These are phyloP conservation scores for Tinea pellionella DNA, from an alignment of 2,888 invertebrate genomes.

Conservation along the genomic window DNA sequence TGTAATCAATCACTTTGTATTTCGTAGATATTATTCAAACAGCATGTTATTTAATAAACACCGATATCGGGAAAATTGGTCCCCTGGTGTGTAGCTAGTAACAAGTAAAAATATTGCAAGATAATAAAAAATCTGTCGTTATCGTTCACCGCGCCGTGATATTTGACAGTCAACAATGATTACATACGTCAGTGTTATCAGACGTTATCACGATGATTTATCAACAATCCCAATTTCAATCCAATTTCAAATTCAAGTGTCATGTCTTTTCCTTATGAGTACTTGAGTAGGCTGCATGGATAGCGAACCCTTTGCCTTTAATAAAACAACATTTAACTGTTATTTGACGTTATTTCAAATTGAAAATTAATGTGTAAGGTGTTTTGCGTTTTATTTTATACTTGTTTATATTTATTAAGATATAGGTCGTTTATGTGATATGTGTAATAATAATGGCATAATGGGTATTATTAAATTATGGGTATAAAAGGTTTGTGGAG, in stretches of 20 bases:
- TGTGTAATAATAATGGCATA: too few species aligned
- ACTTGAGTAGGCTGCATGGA: too few species aligned
- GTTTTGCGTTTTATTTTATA: too few species aligned
- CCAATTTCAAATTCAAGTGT: too few species aligned
- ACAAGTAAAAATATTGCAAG: not conserved
- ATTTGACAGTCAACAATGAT: not conserved
- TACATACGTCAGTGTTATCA: not conserved
- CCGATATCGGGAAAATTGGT: not conserved
- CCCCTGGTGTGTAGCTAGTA: not conserved
- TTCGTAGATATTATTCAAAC: not conserved
- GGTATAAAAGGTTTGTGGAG: conserved; percentile 91
- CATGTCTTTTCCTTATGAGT: too few species aligned
- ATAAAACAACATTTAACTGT: too few species aligned
- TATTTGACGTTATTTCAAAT: too few species aligned
- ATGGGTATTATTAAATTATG: conserved; percentile 61
- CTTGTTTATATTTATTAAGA: too few species aligned
- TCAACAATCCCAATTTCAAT: too few species aligned
- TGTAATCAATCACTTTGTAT: not conserved
- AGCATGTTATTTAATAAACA: not conserved
- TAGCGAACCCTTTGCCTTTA: too few species aligned
- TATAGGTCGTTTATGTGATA: too few species aligned
- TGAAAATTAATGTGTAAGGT: too few species aligned
- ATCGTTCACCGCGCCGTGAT: not conserved
- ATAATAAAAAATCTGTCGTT: not conserved
- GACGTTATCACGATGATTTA: not conserved